Base-by-base conservation (phyloP, 1,140 invertebrate species). In the Cydia pomonella region DNA sequence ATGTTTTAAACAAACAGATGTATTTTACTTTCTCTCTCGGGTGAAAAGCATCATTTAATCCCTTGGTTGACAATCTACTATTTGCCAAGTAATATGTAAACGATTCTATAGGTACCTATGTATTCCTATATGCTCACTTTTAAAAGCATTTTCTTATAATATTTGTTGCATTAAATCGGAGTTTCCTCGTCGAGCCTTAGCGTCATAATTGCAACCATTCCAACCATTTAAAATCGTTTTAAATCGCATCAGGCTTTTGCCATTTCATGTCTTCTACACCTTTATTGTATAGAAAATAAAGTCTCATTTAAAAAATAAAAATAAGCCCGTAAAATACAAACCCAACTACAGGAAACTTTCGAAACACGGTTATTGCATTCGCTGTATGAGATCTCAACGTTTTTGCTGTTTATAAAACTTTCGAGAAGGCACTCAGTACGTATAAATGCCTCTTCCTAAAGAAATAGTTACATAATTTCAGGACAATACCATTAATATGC, bases 201-300 rank as follows among this genome's bases (percentile, higher is more conserved):
- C 23, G 53, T 59, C 53, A 59, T 59, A 59, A 59, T 59, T 59
- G 53, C 53, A 59, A 59, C 53, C 47, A 50, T 50, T 13, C 47
- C n/a, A 50, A 50, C 47, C 53, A 59, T 59, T 59, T 59, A 23
- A 59, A 59, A 59, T 59, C 53, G 53, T 59, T 59, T 59, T 59
- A n/a, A 9, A 59, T 21, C 18, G 21, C 53, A 23, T 12, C 16
- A 59, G 21, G n/a, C 21, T 38, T 9, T 23, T 23, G 53, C 9
- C 10, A 23, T 59, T 59, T 59, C 0, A 2, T 59, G 10, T 10
- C 6, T 23, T n/a, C 21, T 23, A 23, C 9, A 23, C 53, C 21
- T 59, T 59, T 59, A 59, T 59, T 59, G 9, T 23, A 0, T 59
- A 59, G 53, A 23, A 23, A 59, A 59, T 23, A 59, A 59, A 59